Percentiles rank a stretch among this genome's conserved stretches.
phyloP scores from a whole-genome alignment of 2,797 vertebrate genomes.

The Pipistrellus nathusii region DNA sequence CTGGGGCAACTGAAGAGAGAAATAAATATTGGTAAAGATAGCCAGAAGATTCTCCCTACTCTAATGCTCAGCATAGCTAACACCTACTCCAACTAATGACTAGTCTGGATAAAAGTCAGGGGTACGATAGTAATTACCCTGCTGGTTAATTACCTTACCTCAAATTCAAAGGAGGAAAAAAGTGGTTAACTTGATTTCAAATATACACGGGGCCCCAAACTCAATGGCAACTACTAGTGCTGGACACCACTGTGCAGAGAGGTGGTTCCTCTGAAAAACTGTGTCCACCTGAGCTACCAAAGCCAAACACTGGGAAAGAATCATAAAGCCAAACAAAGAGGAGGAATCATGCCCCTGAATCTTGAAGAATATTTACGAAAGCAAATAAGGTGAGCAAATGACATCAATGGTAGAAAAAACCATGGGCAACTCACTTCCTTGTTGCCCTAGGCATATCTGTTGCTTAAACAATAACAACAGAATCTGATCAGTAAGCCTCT shows the following conservation, averaged over 20 bases:
- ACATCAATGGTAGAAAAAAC: slow-evolving; percentile 71
- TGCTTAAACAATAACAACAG: slow-evolving; percentile 80
- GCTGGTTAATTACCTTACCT: slow-evolving; percentile 67
- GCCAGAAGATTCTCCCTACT: slow-evolving; percentile 1
- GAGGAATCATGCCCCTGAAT: slow-evolving; percentile 8
- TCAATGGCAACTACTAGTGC: neutral
- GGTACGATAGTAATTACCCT: slow-evolving; percentile 13
- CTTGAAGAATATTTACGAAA: slow-evolving; percentile 57
- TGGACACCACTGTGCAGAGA: neutral
- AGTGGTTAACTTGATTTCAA: neutral
- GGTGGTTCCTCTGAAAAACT: neutral
- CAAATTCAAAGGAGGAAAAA: slow-evolving; percentile 62
- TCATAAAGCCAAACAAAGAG: neutral
- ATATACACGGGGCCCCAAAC: neutral
- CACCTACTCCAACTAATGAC: neutral
- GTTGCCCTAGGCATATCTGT: slow-evolving; percentile 70
- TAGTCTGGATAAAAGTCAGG: neutral
- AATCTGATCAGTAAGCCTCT: slow-evolving; percentile 78
- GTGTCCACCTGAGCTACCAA: neutral
- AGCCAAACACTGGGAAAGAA: neutral
- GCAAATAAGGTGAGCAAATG: slow-evolving; percentile 56
- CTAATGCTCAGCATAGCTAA: slow-evolving; percentile 42
- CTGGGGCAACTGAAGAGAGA: neutral
- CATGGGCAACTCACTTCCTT: slow-evolving; percentile 43
- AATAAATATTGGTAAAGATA: neutral